Evolutionary conservation across 1,140 invertebrate genomes (phyloP), one percentile per base, ranked within the genome.

Genomic region (Leptopilina boulardi): DNA sequence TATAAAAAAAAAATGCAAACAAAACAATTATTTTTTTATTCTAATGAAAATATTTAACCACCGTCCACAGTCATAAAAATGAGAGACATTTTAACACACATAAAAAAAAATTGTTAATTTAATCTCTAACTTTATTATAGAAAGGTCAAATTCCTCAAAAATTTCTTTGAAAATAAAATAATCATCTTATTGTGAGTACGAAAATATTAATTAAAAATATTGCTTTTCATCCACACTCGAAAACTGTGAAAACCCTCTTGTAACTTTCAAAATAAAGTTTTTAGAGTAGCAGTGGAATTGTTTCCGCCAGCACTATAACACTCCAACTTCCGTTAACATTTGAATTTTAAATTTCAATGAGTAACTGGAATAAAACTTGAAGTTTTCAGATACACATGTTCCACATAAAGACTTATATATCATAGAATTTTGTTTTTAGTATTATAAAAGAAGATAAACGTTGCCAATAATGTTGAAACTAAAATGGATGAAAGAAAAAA

Each of bases 1-100:
- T 96, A 93, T 13, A 81, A 83, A 6, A 26, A 76, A 51, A n/a
- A n/a, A n/a, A n/a, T 51, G 15, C 9, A 77, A 71, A 15, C 44
- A 74, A 23, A 26, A 2, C 0, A 74, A 75, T 0, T 2, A 70
- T 71, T 23, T 56, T 41, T 44, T 59, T 38, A 38, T 38, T 38
- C 9, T 38, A 38, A 38, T 30, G 26, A 30, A 30, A n/a, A n/a
- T n/a, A n/a, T n/a, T n/a, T n/a, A n/a, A n/a, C n/a, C n/a, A n/a
- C n/a, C n/a, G n/a, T n/a, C n/a, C n/a, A n/a, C n/a, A n/a, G n/a
- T n/a, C n/a, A n/a, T n/a, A n/a, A n/a, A n/a, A n/a, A n/a, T n/a
- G n/a, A n/a, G n/a, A n/a, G n/a, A n/a, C n/a, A n/a, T n/a, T n/a
- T n/a, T n/a, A n/a, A n/a, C n/a, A n/a, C n/a, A n/a, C n/a, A n/a